Evolutionary conservation across 64 coral and sea anemone species (phyloP), one percentile per base, ranked within the genome.

Genomic region (Montipora sp.): DNA sequence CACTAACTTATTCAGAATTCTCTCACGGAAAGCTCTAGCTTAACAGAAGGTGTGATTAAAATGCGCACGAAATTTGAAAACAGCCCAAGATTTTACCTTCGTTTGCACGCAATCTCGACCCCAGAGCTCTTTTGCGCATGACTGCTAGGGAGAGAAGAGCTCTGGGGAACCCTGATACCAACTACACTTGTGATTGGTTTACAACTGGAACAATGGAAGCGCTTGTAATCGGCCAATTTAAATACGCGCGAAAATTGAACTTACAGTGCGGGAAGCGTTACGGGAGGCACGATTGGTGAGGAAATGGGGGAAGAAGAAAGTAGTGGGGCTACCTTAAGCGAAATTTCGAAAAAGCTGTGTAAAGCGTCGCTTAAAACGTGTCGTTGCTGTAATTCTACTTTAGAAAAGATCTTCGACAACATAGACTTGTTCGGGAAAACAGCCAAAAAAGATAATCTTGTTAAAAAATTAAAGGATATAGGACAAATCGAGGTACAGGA

Each of bases 401-500:
- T 68, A 18, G 13, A 5, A 68, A 68, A 68, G 14, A 18, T 18
- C 19, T 68, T 18, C 19, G 65, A 68, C 19, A 15, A 3, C 13
- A 68, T 68, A 21, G 48, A 70, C 21, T 48, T 87, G 21, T 87
- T 87, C 27, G 83, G 83, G 18, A 73, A 73, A 16, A 45, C 44
- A 73, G 23, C 83, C 23, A 18, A 50, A 67, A 72, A n/a, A 8
- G 83, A 73, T 8, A 87, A 87, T 73, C 27, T 87, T 44, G 15
- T 87, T 18, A 65, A 18, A 73, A 87, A 87, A 43, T 44, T 87
- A 1, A 87, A 86, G 22, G 46, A 86, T 47, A 44, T 86, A 8
- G 83, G 83, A 22, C 20, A 24, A 73, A 88, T 88, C 11, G 84
- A 88, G 47, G 84, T 88, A 11, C 2, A 48, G 14, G 67, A 88